phyloP scores from a whole-genome alignment of 2,113 vertebrate species.

The Furnarius figulus region DNA sequence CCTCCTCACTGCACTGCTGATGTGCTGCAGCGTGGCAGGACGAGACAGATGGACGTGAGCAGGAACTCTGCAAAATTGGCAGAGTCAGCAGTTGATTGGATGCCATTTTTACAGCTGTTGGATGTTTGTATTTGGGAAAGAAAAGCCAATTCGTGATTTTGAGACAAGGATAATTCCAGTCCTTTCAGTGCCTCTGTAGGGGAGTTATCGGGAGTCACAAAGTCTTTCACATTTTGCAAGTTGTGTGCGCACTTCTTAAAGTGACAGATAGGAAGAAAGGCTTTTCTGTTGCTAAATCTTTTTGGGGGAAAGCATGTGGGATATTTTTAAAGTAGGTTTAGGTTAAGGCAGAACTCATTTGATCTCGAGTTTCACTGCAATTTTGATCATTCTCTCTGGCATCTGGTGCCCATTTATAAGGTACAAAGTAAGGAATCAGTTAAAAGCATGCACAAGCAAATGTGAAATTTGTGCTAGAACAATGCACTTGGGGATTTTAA shows the following conservation, averaged over 20 bases:
- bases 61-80: neutral
- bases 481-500: conserved; percentile 58
- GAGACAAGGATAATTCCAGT: neutral
- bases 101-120: conserved; percentile 61
- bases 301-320: neutral
- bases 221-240: neutral
- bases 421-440: conserved; percentile 58
- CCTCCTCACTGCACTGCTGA: neutral
- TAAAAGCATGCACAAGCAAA: conserved; percentile 46
- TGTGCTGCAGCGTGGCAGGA: conserved; percentile 27
- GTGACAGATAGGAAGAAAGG: neutral
- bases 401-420: conserved; percentile 63
- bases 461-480: conserved; percentile 66
- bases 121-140: conserved; percentile 27
- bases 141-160: neutral
- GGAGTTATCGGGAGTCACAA: neutral
- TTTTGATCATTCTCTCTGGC: conserved; percentile 34
- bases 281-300: neutral
- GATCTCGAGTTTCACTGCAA: conserved; percentile 36
- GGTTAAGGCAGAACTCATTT: neutral
- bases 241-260: neutral
- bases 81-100: conserved; percentile 19
- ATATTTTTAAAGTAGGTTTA: neutral
- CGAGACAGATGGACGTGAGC: conserved; percentile 15
- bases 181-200: neutral